These are phyloP conservation scores for Netta rufina DNA, from an alignment of 2,797 vertebrate genomes.

Conservation along the genomic window DNA sequence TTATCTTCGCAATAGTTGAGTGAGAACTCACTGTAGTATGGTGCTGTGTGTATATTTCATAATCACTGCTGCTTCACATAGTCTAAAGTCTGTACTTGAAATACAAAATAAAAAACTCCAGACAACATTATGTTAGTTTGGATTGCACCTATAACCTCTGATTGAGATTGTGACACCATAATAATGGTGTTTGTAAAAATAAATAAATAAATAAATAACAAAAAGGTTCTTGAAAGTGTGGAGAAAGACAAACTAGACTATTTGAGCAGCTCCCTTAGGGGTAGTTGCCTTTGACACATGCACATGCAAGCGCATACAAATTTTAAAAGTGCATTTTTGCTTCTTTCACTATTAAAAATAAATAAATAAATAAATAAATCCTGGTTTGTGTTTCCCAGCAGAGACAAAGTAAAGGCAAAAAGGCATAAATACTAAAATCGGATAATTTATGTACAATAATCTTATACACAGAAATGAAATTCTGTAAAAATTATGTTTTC, in stretches of 20 bases:
- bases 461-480: neutral
- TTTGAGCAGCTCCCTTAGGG: neutral
- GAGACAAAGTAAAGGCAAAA: neutral
- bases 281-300: neutral
- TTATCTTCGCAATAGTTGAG: neutral
- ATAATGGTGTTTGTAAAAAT: neutral
- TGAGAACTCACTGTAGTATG: neutral
- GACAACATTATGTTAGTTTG: neutral
- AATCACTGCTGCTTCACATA: neutral
- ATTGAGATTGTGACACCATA: neutral
- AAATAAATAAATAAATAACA: too few relatives aligned
- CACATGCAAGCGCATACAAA: neutral
- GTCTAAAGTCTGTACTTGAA: neutral
- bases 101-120: neutral
- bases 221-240: neutral
- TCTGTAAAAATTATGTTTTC: neutral
- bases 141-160: neutral
- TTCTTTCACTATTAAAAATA: neutral
- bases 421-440: neutral
- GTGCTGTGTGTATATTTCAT: neutral
- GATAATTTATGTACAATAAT: neutral
- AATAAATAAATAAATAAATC: too few relatives aligned
- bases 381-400: neutral
- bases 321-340: neutral
- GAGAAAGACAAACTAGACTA: neutral